A percentile compares a stretch with the other conserved stretches of the same genome.
Evolutionary conservation across 1,140 invertebrate genomes (phyloP).

Genomic region (Metaphire vulgaris): DNA sequence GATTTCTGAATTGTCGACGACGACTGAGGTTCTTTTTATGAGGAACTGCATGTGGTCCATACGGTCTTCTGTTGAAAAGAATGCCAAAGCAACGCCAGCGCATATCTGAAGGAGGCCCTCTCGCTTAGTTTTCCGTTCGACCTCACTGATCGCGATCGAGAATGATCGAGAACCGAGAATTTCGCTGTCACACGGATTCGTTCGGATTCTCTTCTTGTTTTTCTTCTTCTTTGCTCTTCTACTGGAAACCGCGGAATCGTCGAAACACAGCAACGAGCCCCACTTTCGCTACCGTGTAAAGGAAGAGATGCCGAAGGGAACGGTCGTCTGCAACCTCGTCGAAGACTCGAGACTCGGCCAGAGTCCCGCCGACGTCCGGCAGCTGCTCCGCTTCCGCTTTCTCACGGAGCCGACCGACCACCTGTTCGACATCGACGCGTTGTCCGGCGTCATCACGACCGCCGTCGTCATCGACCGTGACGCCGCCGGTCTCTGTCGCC

Average conservation of each 20-base stretch:
- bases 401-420: constrained; percentile 13
- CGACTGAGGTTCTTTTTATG: no score
- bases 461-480: constrained; percentile 25
- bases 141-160: no score
- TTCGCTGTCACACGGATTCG: background rate
- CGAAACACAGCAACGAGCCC: background rate
- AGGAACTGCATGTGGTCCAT: no score
- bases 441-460: constrained; percentile 16
- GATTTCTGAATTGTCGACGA: no score
- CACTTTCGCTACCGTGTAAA: background rate
- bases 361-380: background rate
- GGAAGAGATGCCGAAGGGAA: background rate
- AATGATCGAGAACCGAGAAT: background rate
- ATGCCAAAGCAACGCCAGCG: no score
- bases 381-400: constrained; percentile 17
- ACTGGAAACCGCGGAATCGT: no score
- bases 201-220: no score
- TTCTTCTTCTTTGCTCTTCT: background rate
- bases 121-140: no score
- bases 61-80: no score
- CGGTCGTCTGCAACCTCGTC: constrained; percentile 1
- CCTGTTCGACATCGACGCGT: constrained; percentile 15
- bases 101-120: no score
- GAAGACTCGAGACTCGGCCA: constrained; percentile 4
- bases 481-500: constrained; percentile 3